Percentiles rank a stretch among this genome's conserved stretches.
phyloP scores from a whole-genome alignment of 2,797 vertebrate species.

The Cuculus canorus region DNA sequence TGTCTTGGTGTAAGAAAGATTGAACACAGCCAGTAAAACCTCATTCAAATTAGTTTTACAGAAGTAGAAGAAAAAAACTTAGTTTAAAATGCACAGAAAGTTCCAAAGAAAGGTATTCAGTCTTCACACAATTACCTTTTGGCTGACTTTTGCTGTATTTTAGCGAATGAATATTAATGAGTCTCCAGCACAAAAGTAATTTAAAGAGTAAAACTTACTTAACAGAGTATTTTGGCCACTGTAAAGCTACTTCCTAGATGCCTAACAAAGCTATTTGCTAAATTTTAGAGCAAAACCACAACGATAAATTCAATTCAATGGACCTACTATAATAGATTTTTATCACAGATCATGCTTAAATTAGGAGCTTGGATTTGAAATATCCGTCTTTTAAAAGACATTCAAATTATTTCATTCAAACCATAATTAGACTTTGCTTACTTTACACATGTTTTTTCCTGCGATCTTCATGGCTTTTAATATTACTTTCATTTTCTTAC shows the following conservation, averaged over 20 bases:
- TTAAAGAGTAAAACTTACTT: not conserved
- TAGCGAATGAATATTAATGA: constrained; percentile 24
- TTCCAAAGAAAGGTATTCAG: not conserved
- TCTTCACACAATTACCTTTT: not conserved
- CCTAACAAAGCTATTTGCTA: not conserved
- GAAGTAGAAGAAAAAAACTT: not conserved
- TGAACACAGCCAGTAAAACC: not conserved
- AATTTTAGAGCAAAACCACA: not conserved
- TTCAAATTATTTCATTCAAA: not conserved
- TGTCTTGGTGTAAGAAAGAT: not conserved
- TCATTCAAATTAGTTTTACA: not conserved
- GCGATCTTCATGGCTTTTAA: not conserved
- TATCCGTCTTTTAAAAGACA: not conserved
- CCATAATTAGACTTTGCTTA: not conserved
- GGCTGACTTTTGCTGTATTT: constrained; percentile 16
- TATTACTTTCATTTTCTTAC: not conserved
- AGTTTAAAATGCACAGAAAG: not conserved
- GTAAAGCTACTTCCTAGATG: not conserved
- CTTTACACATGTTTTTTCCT: not conserved
- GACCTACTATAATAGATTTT: not conserved
- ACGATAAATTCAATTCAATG: not conserved
- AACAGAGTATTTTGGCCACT: not conserved
- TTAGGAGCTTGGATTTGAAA: not conserved
- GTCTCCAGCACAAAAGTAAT: not conserved
- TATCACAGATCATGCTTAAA: not conserved